Percentiles rank a stretch among this genome's conserved stretches.
phyloP scores from a whole-genome alignment of 2,113 vertebrate species.

The Arvicanthis niloticus region DNA sequence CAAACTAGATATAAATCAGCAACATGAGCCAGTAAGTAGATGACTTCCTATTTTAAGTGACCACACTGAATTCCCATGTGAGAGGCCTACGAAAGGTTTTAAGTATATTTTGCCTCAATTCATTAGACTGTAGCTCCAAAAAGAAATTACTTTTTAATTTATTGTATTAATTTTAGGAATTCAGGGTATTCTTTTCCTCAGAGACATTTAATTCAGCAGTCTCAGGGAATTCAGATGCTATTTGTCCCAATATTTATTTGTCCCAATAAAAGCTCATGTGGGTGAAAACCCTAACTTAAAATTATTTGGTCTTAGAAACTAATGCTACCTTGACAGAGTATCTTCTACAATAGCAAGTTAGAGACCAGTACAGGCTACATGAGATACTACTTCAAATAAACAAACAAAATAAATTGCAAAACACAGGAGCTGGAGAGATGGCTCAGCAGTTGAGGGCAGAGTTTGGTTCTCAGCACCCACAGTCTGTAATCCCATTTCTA shows the following conservation, averaged over 20 bases:
- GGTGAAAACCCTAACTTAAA: background rate
- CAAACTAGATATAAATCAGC: conserved; percentile 55
- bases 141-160: conserved; percentile 57
- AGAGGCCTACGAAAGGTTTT: conserved; percentile 53
- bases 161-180: conserved; percentile 53
- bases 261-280: background rate
- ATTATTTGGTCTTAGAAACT: background rate
- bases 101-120: conserved; percentile 50
- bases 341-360: background rate
- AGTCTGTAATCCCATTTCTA: background rate
- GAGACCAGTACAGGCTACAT: background rate
- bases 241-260: conserved; percentile 1
- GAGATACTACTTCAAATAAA: background rate
- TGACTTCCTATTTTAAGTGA: conserved; percentile 72
- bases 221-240: background rate
- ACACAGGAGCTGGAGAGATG: background rate
- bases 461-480: background rate
- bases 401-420: background rate
- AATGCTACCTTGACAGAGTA: background rate
- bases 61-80: conserved; percentile 40
- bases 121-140: conserved; percentile 61
- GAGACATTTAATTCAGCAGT: conserved; percentile 44
- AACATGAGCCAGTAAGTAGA: conserved; percentile 49
- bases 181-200: conserved; percentile 39
- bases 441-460: background rate